Evolutionary conservation across 2,113 vertebrate genomes (phyloP).

Genomic region (Fregata magnificens): DNA sequence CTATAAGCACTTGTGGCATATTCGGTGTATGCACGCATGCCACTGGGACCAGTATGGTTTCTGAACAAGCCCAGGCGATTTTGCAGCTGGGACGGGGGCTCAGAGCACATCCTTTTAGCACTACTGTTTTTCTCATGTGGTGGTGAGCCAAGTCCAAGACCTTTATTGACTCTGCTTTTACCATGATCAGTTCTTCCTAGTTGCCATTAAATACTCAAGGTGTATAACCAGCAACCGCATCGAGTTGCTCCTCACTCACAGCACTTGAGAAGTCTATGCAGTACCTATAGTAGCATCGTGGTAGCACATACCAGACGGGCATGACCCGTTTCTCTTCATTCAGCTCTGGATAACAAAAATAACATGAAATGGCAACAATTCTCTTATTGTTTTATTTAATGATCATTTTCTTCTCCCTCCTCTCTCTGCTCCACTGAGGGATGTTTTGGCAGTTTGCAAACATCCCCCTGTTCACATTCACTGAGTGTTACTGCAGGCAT

Average conservation of each 20-base stretch:
- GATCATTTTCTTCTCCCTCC: constrained; percentile 3
- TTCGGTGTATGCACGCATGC: accelerated
- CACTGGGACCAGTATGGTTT: background rate
- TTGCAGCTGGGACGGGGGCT: background rate
- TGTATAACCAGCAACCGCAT: background rate
- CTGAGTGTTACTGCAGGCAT: constrained; percentile 42
- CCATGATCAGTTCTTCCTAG: background rate
- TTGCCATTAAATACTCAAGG: background rate
- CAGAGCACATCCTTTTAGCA: background rate
- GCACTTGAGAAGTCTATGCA: background rate
- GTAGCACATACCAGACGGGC: accelerated
- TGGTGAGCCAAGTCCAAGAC: background rate
- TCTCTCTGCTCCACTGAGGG: background rate
- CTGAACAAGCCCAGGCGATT: background rate
- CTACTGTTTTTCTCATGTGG: background rate
- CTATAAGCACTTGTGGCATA: accelerated
- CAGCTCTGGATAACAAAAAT: background rate
- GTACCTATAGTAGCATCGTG: background rate
- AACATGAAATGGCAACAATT: background rate
- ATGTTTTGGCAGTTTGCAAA: background rate
- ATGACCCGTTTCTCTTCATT: background rate
- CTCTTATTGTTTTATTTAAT: background rate
- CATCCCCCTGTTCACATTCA: constrained; percentile 37
- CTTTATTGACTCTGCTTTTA: background rate
- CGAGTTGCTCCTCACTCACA: background rate